Evolutionary conservation across 2,113 vertebrate species (phyloP).

Genomic region (Narcine bancroftii): DNA sequence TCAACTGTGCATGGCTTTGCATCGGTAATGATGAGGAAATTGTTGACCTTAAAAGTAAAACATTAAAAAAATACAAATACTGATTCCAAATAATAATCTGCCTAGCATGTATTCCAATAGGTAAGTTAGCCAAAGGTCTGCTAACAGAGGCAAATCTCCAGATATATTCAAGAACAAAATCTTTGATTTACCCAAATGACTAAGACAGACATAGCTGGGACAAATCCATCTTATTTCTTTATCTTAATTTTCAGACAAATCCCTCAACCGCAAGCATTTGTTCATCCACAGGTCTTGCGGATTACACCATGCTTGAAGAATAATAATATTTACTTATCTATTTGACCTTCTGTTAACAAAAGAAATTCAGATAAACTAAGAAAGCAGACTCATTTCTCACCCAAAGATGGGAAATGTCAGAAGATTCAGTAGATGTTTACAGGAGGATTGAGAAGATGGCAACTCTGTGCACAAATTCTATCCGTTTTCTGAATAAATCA

Average conservation of each 20-base stretch:
- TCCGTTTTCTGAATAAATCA: not conserved
- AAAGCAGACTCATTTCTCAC: not conserved
- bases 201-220: conserved; percentile 7
- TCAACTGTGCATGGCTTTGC: not conserved
- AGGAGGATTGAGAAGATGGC: not conserved
- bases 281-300: not conserved
- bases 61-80: not conserved
- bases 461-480: not conserved
- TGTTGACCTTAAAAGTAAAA: conserved; percentile 6
- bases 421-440: not conserved
- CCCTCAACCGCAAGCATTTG: not conserved
- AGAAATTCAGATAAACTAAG: not conserved
- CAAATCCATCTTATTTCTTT: not conserved
- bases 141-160: not conserved
- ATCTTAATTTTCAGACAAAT: conserved; percentile 11
- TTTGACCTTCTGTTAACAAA: not conserved
- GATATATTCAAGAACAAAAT: not conserved
- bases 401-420: no score
- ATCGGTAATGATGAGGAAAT: not conserved
- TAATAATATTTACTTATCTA: not conserved
- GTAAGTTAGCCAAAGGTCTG: conserved; percentile 29
- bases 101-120: not conserved
- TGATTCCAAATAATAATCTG: conserved; percentile 15
- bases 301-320: not conserved
- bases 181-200: not conserved